These are phyloP conservation scores for Pollachius pollachius DNA, from an alignment of 2,113 vertebrate species.

Conservation along the genomic window DNA sequence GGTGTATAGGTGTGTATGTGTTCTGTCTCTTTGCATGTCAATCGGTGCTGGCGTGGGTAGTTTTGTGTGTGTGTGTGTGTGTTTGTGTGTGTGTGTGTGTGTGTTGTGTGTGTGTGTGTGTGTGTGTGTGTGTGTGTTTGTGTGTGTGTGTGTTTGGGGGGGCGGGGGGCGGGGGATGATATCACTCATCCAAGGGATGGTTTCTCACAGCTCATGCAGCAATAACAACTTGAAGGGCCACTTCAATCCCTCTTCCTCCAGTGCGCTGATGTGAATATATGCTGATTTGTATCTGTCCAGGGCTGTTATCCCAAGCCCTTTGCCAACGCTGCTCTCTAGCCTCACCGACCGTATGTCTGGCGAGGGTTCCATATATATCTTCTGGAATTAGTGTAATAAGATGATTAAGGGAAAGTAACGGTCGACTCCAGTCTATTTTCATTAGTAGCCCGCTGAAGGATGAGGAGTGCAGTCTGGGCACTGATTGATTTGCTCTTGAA, in stretches of 20 bases:
- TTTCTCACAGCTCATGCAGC: slow-evolving; percentile 10
- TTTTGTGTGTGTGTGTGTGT: too few relatives aligned
- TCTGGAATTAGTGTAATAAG: slow-evolving; percentile 31
- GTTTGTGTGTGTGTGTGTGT: too few relatives aligned
- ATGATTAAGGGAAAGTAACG: too few relatives aligned
- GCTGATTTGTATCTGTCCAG: slow-evolving; percentile 25
- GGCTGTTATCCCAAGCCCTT: slow-evolving; percentile 24
- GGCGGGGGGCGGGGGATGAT: too few relatives aligned
- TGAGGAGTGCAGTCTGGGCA: too few relatives aligned
- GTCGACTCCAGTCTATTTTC: too few relatives aligned
- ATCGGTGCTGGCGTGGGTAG: too few relatives aligned
- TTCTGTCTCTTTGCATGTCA: neutral
- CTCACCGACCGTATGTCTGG: slow-evolving; percentile 19
- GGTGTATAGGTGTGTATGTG: slow-evolving; percentile 13
- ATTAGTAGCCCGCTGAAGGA: too few relatives aligned
- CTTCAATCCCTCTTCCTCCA: slow-evolving; percentile 23
- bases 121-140: slow-evolving; percentile 7
- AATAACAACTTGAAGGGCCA: slow-evolving; percentile 31
- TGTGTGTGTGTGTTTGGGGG: neutral
- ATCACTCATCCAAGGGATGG: slow-evolving; percentile 6
- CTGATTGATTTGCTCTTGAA: too few relatives aligned
- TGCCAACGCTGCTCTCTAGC: slow-evolving; percentile 17
- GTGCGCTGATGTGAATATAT: neutral
- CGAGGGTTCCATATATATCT: too few relatives aligned
- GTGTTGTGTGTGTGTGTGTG: neutral